Evolutionary conservation across 2,888 invertebrate species (phyloP), one percentile per base, ranked within the genome.

Genomic region (Drosophila rubida): DNA sequence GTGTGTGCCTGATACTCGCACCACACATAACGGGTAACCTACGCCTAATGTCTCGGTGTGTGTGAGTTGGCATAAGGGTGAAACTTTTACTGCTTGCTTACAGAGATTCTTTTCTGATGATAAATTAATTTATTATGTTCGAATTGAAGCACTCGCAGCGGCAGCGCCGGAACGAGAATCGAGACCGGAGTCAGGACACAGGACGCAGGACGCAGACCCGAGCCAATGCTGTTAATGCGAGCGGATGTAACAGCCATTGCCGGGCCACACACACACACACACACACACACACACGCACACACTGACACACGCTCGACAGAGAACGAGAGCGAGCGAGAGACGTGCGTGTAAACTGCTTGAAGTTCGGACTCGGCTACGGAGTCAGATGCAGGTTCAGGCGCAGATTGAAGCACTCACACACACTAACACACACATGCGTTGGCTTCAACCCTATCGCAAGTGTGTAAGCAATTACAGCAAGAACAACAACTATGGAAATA

Each of bases 51-150:
- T 49, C 32, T 50, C 9, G 22, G 48, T 45, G 57, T 50, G 62
- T 63, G 65, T 74, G 64, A 62, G 53, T 58, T 68, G 41, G 55
- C 49, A 59, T 72, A 78, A 85, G 86, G 88, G 86, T 86, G 86
- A 81, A 84, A 86, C 72, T 84, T 86, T 84, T 78, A 75, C 80
- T 81, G 79, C 80, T 79, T 73, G 80, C 84, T 74, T 80, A 74
- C 74, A 72, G 73, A 88, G 82, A 87, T 89, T 87, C 81, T 85
- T 79, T 85, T 78, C 75, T 83, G 90, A 90, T 89, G 90, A 90
- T 89, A 90, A 90, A 89, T 89, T 88, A 90, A 90, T 90, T 90
- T 90, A 90, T 90, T 90, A 90, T 89, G 89, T 90, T 89, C 85
- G 88, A 90, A 90, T 89, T 87, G 88, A 84, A 80, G 76, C 78